phyloP scores from a whole-genome alignment of 2,113 vertebrate species.

The Donacobius atricapilla region DNA sequence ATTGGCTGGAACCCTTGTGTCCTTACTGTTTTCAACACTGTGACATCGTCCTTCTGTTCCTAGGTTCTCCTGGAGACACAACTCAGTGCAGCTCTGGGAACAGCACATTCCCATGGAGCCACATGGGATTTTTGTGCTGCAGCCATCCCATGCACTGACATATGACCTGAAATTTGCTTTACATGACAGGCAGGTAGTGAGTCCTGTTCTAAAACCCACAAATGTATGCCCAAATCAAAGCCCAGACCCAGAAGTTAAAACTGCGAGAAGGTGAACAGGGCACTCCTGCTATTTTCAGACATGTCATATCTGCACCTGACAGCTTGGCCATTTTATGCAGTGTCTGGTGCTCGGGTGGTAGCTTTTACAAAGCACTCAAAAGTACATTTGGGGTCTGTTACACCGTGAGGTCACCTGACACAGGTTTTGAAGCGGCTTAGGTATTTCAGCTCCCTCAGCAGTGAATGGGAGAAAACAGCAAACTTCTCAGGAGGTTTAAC shows the following conservation, averaged over 20 bases:
- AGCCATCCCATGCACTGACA: rapidly evolving
- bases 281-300: background rate
- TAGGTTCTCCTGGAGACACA: background rate
- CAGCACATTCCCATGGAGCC: rapidly evolving
- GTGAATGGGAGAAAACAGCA: background rate
- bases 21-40: background rate
- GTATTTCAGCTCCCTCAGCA: rapidly evolving
- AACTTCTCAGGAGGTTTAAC: background rate
- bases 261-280: background rate
- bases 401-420: rapidly evolving
- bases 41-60: background rate
- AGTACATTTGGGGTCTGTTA: background rate
- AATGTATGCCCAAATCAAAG: background rate
- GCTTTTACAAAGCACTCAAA: background rate
- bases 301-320: background rate
- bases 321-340: background rate
- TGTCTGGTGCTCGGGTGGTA: background rate
- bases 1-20: background rate
- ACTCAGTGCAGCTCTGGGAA: background rate
- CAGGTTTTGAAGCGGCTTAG: background rate
- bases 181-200: background rate
- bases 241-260: background rate
- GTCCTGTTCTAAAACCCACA: background rate
- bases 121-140: background rate
- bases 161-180: background rate